Base-by-base conservation (phyloP, 2,888 invertebrate genomes). In the Chrysolina oricalcia region DNA sequence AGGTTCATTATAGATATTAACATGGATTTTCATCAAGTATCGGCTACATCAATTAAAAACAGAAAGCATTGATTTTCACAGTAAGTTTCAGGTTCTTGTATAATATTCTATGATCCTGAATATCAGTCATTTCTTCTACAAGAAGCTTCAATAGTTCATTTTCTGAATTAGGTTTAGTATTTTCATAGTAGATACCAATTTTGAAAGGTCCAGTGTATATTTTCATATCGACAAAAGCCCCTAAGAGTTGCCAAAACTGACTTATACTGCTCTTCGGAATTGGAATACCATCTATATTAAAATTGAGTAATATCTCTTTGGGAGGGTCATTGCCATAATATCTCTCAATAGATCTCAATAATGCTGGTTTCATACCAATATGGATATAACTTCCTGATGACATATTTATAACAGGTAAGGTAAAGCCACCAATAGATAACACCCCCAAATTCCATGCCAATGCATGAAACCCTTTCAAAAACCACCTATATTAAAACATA, bases 71-170 rank as follows among this genome's bases (percentile, higher is more conserved):
- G 15, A 64, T 64, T 11, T 64, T 19, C 1, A 64, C 64, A 19
- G 64, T 11, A 48, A 64, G 17, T 21, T 41, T 43, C 1, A 64
- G 21, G 21, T 64, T 40, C 2, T 43, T 64, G 11, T 19, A 64
- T 64, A 19, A 41, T 17, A 69, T 69, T 10, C 41, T 59, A 40
- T 69, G 40, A 17, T 41, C 40, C 41, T 19, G 43, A 15, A 69
- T 50, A 40, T 69, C 41, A 40, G 27, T 56, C 69, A 69, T 69
- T 19, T 69, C 69, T n/a, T 69, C 21, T 56, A 69, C 69, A 56
- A 50, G 59, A 69, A 40, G 21, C 64, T 64, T 43, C 41, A 64
- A 10, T 13, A 64, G 43, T 0, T 69, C 69, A 69, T 69, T 68
- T 50, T 56, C 15, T 21, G 69, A 69, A 35, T 68, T 21, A 56